Percentiles rank a stretch among this genome's conserved stretches.
These are phyloP conservation scores for Contarinia nasturtii DNA, from an alignment of 1,140 invertebrate species.

Conservation along the genomic window DNA sequence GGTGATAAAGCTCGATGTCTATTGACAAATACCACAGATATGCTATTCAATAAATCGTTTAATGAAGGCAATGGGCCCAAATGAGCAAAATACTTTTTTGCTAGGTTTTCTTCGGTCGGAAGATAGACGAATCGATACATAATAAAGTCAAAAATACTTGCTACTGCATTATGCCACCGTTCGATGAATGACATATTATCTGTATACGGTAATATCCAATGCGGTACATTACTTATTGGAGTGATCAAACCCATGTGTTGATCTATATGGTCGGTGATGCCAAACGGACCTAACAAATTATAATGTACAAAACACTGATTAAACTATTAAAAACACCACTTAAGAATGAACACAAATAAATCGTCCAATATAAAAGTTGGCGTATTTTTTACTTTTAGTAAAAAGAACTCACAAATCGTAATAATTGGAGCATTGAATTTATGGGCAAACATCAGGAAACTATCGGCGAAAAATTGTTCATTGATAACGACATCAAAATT, in stretches of 20 bases:
- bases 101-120: not conserved
- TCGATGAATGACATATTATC: conserved; percentile 18
- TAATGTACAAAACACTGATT: too few relatives aligned
- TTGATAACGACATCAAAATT: conserved; percentile 30
- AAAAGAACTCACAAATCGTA: conserved; percentile 25
- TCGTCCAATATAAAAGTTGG: too few relatives aligned
- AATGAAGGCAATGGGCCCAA: not conserved
- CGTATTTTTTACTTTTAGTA: not conserved
- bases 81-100: not conserved
- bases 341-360: too few relatives aligned
- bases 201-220: conserved; percentile 25
- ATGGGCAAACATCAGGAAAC: conserved; percentile 29
- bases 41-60: conserved; percentile 12
- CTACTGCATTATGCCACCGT: conserved; percentile 8
- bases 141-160: not conserved
- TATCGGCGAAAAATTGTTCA: conserved; percentile 34
- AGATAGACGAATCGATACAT: not conserved
- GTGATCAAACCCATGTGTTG: conserved; percentile 28
- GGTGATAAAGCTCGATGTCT: conserved; percentile 24
- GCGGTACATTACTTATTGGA: conserved; percentile 27
- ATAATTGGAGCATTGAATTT: conserved; percentile 31
- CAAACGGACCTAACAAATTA: conserved; percentile 19
- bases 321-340: too few relatives aligned
- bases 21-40: conserved; percentile 29
- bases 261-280: conserved; percentile 31